These are phyloP conservation scores for Promerops cafer DNA, from an alignment of 2,113 vertebrate genomes.

Conservation along the genomic window DNA sequence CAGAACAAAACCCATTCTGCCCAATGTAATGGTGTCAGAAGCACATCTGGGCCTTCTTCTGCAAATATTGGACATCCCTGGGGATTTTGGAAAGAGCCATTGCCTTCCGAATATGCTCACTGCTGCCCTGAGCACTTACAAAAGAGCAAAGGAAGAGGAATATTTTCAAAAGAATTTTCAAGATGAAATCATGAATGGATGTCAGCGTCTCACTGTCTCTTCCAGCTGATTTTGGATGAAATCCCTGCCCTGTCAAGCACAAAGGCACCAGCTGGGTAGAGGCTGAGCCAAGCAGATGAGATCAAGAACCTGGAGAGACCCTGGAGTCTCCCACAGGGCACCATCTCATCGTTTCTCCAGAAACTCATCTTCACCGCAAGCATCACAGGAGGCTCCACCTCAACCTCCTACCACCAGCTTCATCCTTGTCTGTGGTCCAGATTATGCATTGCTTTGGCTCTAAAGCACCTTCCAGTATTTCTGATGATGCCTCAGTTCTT, in stretches of 20 bases:
- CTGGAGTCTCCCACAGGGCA: not conserved
- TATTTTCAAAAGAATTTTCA: not conserved
- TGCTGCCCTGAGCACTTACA: not conserved
- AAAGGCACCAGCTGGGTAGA: not conserved
- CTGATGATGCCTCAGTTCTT: not conserved
- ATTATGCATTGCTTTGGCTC: not conserved
- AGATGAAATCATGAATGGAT: not conserved
- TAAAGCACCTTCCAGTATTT: not conserved
- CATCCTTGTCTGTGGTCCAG: not conserved
- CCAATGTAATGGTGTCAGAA: not conserved
- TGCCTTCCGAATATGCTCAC: not conserved
- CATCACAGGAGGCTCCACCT: not conserved
- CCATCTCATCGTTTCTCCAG: not conserved
- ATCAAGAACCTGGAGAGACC: not conserved
- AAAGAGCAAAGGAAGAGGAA: not conserved
- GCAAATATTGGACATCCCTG: not conserved
- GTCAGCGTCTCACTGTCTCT: not conserved
- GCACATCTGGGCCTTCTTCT: not conserved
- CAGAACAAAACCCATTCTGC: not conserved
- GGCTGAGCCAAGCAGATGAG: not conserved
- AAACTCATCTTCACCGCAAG: accelerated
- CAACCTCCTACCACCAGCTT: not conserved
- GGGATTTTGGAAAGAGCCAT: accelerated
- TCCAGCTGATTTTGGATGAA: not conserved
- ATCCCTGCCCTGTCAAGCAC: not conserved